These are phyloP conservation scores for Samia ricini DNA, from an alignment of 1,140 invertebrate species.

Conservation along the genomic window DNA sequence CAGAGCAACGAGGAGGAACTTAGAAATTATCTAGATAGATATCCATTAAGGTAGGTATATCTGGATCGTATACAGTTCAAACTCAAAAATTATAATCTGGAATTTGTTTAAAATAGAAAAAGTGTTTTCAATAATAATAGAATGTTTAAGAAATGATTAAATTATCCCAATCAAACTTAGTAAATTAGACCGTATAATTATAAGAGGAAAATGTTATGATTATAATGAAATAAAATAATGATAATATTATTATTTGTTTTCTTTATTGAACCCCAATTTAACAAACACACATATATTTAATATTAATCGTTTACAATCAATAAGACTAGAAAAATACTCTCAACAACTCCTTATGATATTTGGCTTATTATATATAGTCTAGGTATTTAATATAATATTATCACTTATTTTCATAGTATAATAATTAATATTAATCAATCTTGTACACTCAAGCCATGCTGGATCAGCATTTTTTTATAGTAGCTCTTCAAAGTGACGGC, in stretches of 20 bases:
- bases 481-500: no score
- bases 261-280: conserved; percentile 9
- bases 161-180: conserved; percentile 73
- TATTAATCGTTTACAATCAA: conserved; percentile 1
- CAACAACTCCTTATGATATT: not conserved
- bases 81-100: conserved; percentile 37
- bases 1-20: conserved; percentile 23
- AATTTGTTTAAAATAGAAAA: conserved; percentile 52
- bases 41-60: conserved; percentile 10
- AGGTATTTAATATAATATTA: conserved; percentile 2
- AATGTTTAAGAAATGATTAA: conserved; percentile 65
- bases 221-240: conserved; percentile 72
- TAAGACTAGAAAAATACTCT: conserved; percentile 35
- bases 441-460: no score
- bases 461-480: no score
- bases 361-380: not conserved
- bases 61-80: conserved; percentile 31
- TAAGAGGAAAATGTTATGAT: conserved; percentile 72
- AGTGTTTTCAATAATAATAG: conserved; percentile 63
- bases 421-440: no score
- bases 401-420: no score
- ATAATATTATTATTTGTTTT: conserved; percentile 15
- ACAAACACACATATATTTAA: conserved; percentile 10
- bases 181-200: conserved; percentile 68
- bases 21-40: no score